Percentiles rank a stretch among this genome's conserved stretches.
phyloP scores from a whole-genome alignment of 2,797 vertebrate species.

The Todus mexicanus region DNA sequence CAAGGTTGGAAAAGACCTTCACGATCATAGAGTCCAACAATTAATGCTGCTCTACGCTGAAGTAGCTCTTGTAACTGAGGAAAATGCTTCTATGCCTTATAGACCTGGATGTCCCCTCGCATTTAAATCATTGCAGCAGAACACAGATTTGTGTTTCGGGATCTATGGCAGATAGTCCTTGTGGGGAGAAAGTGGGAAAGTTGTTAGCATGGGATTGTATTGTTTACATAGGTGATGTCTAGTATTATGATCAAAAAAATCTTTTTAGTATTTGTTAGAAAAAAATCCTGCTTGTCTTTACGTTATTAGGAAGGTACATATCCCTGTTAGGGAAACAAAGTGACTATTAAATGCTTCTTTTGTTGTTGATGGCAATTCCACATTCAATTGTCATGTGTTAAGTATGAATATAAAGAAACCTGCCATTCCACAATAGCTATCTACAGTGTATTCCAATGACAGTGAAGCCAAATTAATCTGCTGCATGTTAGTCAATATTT shows the following conservation, averaged over 20 bases:
- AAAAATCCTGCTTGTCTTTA: background rate
- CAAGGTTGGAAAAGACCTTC: background rate
- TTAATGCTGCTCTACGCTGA: background rate
- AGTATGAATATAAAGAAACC: background rate
- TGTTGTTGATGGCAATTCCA: background rate
- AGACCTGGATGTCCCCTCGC: background rate
- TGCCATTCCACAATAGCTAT: background rate
- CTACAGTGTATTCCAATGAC: background rate
- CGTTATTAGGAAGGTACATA: background rate
- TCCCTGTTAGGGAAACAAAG: background rate
- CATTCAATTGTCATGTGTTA: background rate
- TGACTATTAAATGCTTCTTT: background rate
- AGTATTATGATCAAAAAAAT: constrained; percentile 2
- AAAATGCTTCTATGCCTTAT: background rate
- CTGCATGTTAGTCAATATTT: constrained; percentile 54
- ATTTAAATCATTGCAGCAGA: background rate
- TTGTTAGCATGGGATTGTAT: background rate
- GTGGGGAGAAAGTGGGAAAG: background rate
- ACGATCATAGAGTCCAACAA: background rate
- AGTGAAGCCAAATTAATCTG: constrained; percentile 38
- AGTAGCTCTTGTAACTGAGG: background rate
- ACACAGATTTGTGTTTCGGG: background rate
- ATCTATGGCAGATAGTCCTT: background rate
- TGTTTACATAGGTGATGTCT: background rate
- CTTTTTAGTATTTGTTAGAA: background rate